Evolutionary conservation across 2,888 invertebrate genomes (phyloP).

Genomic region (Venustoraphidia nigricollis): DNA sequence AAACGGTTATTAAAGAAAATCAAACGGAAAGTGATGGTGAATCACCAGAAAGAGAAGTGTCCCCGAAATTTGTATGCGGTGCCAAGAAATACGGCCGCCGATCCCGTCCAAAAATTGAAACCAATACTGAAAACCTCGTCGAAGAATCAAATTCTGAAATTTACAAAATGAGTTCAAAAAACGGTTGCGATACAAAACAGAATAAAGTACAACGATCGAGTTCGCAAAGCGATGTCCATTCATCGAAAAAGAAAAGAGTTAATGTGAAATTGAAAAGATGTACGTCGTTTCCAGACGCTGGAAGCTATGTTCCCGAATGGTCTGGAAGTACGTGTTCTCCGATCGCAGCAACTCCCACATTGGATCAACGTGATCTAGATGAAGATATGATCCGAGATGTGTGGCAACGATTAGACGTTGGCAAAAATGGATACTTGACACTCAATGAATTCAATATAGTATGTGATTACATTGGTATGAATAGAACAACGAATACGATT

Average conservation of each 20-base stretch:
- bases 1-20: conserved; percentile 15
- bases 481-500: conserved; percentile 46
- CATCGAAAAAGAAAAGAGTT: conserved; percentile 31
- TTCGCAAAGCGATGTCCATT: conserved; percentile 36
- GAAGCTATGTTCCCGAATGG: background rate
- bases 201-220: conserved; percentile 34
- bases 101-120: conserved; percentile 37
- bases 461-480: conserved; percentile 50
- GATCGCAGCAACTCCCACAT: background rate
- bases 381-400: conserved; percentile 45
- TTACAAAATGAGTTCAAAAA: conserved; percentile 5
- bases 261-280: conserved; percentile 35
- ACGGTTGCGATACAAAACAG: conserved; percentile 11
- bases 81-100: conserved; percentile 62
- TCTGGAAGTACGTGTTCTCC: background rate
- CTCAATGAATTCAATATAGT: conserved; percentile 36
- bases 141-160: conserved; percentile 5
- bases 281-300: conserved; percentile 31
- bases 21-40: conserved; percentile 31
- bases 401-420: conserved; percentile 45
- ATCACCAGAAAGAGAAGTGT: conserved; percentile 52
- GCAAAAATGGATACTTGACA: conserved; percentile 43
- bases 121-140: background rate
- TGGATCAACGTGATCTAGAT: conserved; percentile 24
- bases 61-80: conserved; percentile 56